These are phyloP conservation scores for Podotricha telesiphe DNA, from an alignment of 2,888 invertebrate species.

Conservation along the genomic window DNA sequence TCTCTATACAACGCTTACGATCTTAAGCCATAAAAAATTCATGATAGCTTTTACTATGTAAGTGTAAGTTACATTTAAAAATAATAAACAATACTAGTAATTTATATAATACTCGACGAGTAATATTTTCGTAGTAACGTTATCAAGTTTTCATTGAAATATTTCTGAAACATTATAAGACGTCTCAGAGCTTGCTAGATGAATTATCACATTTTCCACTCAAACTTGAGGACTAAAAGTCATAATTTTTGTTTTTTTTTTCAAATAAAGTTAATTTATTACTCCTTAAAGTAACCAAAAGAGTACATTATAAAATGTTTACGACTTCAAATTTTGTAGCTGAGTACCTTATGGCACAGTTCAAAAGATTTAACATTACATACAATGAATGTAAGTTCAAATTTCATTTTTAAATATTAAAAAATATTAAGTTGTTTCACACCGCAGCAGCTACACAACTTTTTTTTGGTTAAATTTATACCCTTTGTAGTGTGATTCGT, in stretches of 20 bases:
- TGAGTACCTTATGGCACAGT: not conserved
- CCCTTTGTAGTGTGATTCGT: too few species aligned
- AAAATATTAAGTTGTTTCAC: too few species aligned
- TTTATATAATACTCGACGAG: too few species aligned
- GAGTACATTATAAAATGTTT: not conserved
- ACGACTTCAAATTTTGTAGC: not conserved
- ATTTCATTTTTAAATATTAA: too few species aligned
- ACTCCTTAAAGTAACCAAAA: not conserved
- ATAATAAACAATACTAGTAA: too few species aligned
- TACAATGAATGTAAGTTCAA: too few species aligned
- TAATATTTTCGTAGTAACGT: not conserved
- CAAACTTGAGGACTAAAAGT: constrained; percentile 1
- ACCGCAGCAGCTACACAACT: too few species aligned
- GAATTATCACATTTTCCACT: constrained; percentile 8
- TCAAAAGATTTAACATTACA: not conserved
- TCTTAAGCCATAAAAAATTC: too few species aligned
- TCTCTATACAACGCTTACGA: too few species aligned
- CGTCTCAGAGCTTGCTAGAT: constrained; percentile 4
- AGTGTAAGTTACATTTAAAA: too few species aligned
- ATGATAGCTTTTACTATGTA: too few species aligned
- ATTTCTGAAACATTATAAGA: not conserved
- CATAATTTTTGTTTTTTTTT: not conserved
- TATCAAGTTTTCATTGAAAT: not conserved
- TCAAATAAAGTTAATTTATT: constrained; percentile 5
- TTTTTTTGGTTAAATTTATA: too few species aligned